Evolutionary conservation across 2,888 invertebrate species (phyloP), one percentile per base, ranked within the genome.

Genomic region (Plusia festucae): DNA sequence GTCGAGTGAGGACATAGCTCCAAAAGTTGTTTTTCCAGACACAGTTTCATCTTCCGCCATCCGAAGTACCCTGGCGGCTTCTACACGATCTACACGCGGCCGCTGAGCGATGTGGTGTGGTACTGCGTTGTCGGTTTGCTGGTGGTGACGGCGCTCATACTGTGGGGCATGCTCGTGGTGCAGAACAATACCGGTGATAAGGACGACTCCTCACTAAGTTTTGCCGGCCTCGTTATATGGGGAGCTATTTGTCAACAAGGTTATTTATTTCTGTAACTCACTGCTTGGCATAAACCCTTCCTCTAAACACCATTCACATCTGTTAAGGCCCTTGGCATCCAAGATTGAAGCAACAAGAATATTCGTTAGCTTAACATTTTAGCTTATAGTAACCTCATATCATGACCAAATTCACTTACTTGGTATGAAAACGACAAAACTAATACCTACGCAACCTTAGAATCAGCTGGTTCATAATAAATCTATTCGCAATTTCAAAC

Each of bases 31-130:
- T 40, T 40, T 7, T 71, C 85, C 83, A 97, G 97, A 68, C 96
- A 96, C 1, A 93, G 95, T 53, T 96, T 97, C 82, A 96, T 97
- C 67, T 96, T 97, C 81, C 96, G 97, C 0, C 96, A 97, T 83
- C 97, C 97, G 0, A 96, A 96, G 75, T 94, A 94, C 49, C 93
- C 95, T 0, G 94, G 95, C 51, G 95, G 95, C 22, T 95, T 96
- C 78, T 96, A 95, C 68, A 95, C 96, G 49, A 96, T 96, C 27
- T 97, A 97, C 85, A 92, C 96, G 0, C 95, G 96, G 32, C 97
- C 97, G 0, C 93, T 97, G 52, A 91, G 95, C 8, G 85, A 85
- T 40, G 84, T 86, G 1, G 96, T 97, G 1, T 97, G 96, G 96
- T 90, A 95, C 46, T 92, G 95, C 68, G 90, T 95, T 4, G 56